Conservation (phyloP, 2,888 invertebrate species). For the Ectobius pallidus region DNA sequence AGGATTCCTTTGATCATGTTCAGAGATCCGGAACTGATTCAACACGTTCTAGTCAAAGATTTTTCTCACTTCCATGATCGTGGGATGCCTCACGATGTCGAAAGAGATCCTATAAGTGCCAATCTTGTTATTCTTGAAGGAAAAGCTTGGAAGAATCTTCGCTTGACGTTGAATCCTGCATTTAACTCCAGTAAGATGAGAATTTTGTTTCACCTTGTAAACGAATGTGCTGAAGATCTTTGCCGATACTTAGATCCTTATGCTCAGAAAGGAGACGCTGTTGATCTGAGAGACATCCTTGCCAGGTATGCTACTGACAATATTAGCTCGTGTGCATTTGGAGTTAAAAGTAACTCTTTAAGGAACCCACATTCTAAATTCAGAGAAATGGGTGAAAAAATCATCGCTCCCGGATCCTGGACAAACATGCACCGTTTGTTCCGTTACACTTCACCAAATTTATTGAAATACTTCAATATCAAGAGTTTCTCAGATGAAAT, state of each 20-base stretch:
- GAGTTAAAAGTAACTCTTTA: conserved; percentile 51
- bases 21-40: conserved; percentile 65
- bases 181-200: conserved; percentile 72
- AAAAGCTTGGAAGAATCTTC: conserved; percentile 66
- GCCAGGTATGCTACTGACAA: conserved; percentile 56
- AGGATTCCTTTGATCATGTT: conserved; percentile 55
- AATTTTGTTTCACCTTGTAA: conserved; percentile 59
- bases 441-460: conserved; percentile 51
- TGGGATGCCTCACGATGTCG: conserved; percentile 65
- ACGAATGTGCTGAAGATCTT: conserved; percentile 62
- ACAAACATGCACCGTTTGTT: conserved; percentile 50
- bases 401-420: conserved; percentile 45
- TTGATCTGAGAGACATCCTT: conserved; percentile 47
- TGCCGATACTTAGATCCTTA: conserved; percentile 54
- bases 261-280: conserved; percentile 48
- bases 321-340: conserved; percentile 58
- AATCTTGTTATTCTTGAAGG: conserved; percentile 65
- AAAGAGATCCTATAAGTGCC: conserved; percentile 64
- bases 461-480: conserved; percentile 50
- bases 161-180: conserved; percentile 68
- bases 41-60: conserved; percentile 64
- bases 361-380: conserved; percentile 42
- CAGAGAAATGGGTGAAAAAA: conserved; percentile 46
- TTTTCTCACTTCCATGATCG: conserved; percentile 70
- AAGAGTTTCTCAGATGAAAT: conserved; percentile 51